These are phyloP conservation scores for Pteruthius melanotis DNA, from an alignment of 2,113 vertebrate species.

Conservation along the genomic window DNA sequence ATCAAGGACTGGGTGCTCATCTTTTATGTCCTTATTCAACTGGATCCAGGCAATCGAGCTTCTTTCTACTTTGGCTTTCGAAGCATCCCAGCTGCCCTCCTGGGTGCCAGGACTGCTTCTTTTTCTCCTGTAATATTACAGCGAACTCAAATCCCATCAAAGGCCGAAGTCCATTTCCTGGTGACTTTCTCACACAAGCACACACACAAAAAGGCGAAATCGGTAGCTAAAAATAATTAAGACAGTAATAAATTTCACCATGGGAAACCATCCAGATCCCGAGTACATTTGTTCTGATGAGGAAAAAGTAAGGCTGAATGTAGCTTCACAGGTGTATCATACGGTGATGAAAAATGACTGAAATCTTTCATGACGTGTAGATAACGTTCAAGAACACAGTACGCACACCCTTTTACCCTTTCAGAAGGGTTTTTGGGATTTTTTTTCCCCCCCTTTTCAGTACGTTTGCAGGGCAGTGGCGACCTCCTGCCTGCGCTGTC, in stretches of 20 bases:
- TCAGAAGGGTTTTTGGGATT: background rate
- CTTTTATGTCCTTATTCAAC: background rate
- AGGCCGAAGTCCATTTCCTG: background rate
- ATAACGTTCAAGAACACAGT: background rate
- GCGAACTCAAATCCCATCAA: background rate
- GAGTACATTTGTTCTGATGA: background rate
- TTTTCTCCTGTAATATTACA: background rate
- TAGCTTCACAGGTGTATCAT: background rate
- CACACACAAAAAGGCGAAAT: background rate
- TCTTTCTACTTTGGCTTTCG: background rate
- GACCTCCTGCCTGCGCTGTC: background rate
- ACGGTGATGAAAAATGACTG: background rate
- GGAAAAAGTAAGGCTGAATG: background rate
- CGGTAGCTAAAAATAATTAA: background rate
- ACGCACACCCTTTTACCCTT: background rate
- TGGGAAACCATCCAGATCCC: background rate
- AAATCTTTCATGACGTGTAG: background rate
- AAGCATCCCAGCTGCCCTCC: background rate
- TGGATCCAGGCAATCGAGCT: background rate
- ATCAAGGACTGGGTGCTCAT: background rate
- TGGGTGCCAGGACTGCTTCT: background rate
- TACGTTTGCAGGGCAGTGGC: background rate
- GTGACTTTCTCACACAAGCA: background rate
- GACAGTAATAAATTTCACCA: background rate
- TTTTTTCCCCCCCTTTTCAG: rapidly evolving